Percentiles rank a stretch among this genome's conserved stretches.
Conservation (phyloP, 2,113 vertebrate genomes). For the human region GRCh38 chr12:89035001-89035500, state of each 20-base stretch:
- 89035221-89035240: not conserved
- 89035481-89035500: not conserved
- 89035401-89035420: not conserved
- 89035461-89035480: not conserved
- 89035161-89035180: not conserved
- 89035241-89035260: not conserved
- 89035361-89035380: not conserved
- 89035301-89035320: not conserved
- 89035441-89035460: not conserved
- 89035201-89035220: not conserved
- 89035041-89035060: not conserved
- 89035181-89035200: not conserved
- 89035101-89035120: not conserved
- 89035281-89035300: not conserved
- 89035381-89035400: not conserved
- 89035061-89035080: not conserved
- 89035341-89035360: not conserved
- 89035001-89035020: not conserved
- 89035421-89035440: not conserved
- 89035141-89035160: not conserved
- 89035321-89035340: not conserved
- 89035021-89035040: not conserved
- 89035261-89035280: not conserved
- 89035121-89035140: not conserved
- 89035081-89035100: not conserved